Percentiles rank a stretch among this genome's conserved stretches.
These are phyloP conservation scores for Zeuzera pyrina DNA, from an alignment of 2,888 invertebrate species.

Conservation along the genomic window DNA sequence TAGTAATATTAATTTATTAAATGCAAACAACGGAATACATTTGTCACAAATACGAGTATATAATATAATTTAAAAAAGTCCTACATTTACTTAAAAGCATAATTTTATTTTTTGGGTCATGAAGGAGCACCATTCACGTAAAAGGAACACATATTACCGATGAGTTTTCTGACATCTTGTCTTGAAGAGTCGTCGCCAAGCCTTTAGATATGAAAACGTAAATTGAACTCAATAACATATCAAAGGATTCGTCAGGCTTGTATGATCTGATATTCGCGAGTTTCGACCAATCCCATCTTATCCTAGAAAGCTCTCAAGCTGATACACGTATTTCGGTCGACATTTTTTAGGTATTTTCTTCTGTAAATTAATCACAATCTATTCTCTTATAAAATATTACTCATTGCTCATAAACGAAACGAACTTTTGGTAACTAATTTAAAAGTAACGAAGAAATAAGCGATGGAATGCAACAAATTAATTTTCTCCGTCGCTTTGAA, in stretches of 20 bases:
- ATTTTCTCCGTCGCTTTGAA: constrained; percentile 7
- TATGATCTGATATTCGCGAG: constrained; percentile 23
- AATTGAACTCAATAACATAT: constrained; percentile 55
- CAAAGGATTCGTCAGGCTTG: constrained; percentile 45
- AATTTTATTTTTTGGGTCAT: too few relatives aligned
- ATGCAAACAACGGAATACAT: too few relatives aligned
- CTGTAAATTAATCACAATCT: too few relatives aligned
- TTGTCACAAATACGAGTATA: too few relatives aligned
- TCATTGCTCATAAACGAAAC: constrained; percentile 12
- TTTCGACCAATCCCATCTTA: constrained; percentile 36
- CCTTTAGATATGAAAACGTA: constrained; percentile 40
- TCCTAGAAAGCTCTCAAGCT: constrained; percentile 30
- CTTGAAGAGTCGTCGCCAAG: too few relatives aligned
- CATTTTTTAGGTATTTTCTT: constrained; percentile 1
- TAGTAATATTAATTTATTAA: too few relatives aligned
- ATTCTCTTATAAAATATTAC: too few relatives aligned
- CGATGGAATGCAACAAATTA: constrained; percentile 7
- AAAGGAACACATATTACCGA: too few relatives aligned
- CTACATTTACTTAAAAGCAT: too few relatives aligned
- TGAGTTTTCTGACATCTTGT: not conserved
- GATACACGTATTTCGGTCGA: constrained; percentile 30
- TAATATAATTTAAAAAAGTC: too few relatives aligned
- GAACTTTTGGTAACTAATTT: constrained; percentile 14
- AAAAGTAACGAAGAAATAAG: constrained; percentile 11
- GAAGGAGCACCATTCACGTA: too few relatives aligned